Conservation (phyloP, 2,113 vertebrate genomes). For the Brachyhypopomus occidentalis region DNA sequence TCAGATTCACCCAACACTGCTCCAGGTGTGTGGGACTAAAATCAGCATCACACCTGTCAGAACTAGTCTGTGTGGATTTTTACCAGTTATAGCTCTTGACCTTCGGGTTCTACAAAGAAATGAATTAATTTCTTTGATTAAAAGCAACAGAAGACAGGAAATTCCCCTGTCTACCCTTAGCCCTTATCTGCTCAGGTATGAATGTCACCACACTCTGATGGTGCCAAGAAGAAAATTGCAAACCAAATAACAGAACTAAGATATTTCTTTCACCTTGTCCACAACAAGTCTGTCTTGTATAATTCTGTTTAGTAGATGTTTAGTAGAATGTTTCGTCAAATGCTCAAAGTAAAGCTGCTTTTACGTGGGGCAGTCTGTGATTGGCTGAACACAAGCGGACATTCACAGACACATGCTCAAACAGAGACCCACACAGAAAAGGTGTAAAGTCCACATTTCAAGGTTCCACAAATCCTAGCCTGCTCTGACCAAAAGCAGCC, state of each 20-base stretch:
- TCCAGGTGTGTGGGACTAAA: too few relatives aligned
- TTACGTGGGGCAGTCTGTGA: background rate
- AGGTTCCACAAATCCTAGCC: conserved; percentile 35
- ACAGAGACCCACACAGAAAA: conserved; percentile 24
- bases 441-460: conserved; percentile 63
- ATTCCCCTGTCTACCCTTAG: background rate
- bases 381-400: conserved; percentile 26
- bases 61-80: too few relatives aligned
- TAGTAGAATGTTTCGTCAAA: background rate
- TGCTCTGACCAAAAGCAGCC: background rate
- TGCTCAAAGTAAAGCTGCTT: background rate
- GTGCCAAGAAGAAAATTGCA: background rate
- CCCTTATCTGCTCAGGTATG: conserved; percentile 9
- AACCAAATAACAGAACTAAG: too few relatives aligned
- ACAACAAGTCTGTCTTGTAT: background rate
- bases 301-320: background rate
- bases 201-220: background rate
- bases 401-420: conserved; percentile 30
- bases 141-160: background rate
- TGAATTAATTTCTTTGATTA: background rate
- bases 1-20: too few relatives aligned
- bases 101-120: background rate
- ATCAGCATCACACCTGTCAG: too few relatives aligned
- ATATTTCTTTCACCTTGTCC: background rate
- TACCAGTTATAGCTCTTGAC: too few relatives aligned